These are phyloP conservation scores for Notechis scutatus DNA, from an alignment of 2,113 vertebrate genomes.

Conservation along the genomic window DNA sequence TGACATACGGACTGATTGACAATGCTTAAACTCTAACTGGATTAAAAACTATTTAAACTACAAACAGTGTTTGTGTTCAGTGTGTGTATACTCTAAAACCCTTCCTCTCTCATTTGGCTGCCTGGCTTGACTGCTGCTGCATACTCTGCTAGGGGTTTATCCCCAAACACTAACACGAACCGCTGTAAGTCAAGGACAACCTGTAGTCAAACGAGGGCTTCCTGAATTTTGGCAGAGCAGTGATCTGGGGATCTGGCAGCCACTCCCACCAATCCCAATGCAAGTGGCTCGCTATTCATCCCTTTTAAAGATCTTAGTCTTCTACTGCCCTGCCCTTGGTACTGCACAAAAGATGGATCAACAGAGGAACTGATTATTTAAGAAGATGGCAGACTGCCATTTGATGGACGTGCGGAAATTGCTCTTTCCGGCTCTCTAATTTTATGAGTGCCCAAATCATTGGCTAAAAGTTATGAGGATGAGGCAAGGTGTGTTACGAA, in stretches of 20 bases:
- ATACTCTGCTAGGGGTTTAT: too few relatives aligned
- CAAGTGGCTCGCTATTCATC: background rate
- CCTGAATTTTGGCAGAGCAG: background rate
- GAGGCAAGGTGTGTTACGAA: background rate
- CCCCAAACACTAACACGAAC: too few relatives aligned
- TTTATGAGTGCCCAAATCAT: background rate
- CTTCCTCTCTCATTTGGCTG: too few relatives aligned
- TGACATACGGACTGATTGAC: too few relatives aligned
- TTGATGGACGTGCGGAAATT: background rate
- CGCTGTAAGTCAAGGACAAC: background rate
- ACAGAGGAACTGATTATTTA: background rate
- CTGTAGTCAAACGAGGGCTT: background rate
- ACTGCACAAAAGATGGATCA: background rate
- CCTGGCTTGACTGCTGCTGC: too few relatives aligned
- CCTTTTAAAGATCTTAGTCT: background rate
- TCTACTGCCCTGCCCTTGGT: background rate
- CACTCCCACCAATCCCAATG: background rate
- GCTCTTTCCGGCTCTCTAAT: background rate
- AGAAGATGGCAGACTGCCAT: background rate
- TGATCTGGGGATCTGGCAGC: background rate
- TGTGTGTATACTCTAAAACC: too few relatives aligned
- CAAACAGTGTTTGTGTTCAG: too few relatives aligned
- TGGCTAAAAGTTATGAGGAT: background rate
- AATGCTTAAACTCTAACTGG: too few relatives aligned
- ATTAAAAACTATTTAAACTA: too few relatives aligned